Conservation (phyloP, 2,113 vertebrate species). For the Ctenomys sociabilis region DNA sequence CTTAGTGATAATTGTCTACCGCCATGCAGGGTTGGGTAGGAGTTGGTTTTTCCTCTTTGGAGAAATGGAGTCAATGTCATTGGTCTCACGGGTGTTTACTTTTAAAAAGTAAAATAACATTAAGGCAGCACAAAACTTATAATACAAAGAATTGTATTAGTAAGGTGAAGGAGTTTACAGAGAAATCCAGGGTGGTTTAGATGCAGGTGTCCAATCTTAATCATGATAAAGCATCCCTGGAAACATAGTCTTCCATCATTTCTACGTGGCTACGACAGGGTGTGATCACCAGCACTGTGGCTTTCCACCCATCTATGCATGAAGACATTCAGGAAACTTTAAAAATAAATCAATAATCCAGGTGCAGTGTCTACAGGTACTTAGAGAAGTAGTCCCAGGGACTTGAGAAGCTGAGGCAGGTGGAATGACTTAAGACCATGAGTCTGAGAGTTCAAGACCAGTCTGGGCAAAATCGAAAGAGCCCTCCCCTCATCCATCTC, state of each 20-base stretch:
- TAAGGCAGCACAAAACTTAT: not conserved
- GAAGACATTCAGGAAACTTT: not conserved
- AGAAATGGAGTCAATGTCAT: not conserved
- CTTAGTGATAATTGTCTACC: not conserved
- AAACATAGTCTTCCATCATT: not conserved
- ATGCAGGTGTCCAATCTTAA: not conserved
- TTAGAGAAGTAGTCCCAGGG: not conserved
- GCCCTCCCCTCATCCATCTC: not conserved
- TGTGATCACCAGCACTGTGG: not conserved
- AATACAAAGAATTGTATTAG: not conserved
- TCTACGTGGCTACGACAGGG: not conserved
- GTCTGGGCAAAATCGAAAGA: not conserved
- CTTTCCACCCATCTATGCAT: not conserved
- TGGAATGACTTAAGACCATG: not conserved
- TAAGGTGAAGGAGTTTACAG: not conserved
- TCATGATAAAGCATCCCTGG: not conserved
- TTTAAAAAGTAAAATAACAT: not conserved
- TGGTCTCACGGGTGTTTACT: not conserved
- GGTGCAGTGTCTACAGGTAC: not conserved
- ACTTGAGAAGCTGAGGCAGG: not conserved
- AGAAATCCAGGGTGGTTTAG: not conserved
- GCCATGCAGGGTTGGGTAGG: not conserved
- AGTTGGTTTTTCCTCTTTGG: not conserved
- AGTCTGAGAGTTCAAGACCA: not conserved
- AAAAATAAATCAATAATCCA: not conserved